Percentiles rank a stretch among this genome's conserved stretches.
These are phyloP conservation scores for Zootermopsis nevadensis DNA, from an alignment of 2,888 invertebrate species.

Conservation along the genomic window DNA sequence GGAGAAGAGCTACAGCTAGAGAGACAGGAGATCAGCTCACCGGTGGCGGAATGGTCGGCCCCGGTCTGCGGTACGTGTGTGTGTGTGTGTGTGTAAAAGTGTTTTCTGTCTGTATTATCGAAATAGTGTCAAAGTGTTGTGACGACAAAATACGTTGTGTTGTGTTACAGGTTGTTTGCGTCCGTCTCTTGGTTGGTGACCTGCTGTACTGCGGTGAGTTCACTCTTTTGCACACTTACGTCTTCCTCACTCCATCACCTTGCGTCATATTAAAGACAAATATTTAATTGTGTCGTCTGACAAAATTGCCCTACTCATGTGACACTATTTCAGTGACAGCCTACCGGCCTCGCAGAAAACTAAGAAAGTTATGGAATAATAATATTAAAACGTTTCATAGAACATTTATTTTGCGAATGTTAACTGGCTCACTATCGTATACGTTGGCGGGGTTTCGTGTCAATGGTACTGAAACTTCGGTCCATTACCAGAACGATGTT, in stretches of 20 bases:
- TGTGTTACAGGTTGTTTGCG: constrained; percentile 66
- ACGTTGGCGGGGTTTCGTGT: too few relatives aligned
- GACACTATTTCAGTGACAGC: too few relatives aligned
- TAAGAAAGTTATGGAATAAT: too few relatives aligned
- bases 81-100: background rate
- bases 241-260: background rate
- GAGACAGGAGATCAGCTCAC: background rate
- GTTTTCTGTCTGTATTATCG: background rate
- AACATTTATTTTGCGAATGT: too few relatives aligned
- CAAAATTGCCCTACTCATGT: too few relatives aligned
- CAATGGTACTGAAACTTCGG: too few relatives aligned
- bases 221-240: background rate
- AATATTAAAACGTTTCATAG: too few relatives aligned
- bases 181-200: constrained; percentile 64
- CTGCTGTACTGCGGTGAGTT: constrained; percentile 66
- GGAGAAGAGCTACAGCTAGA: background rate
- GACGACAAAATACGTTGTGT: constrained; percentile 44
- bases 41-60: constrained; percentile 25
- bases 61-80: constrained; percentile 25
- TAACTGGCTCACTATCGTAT: too few relatives aligned
- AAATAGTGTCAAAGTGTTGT: background rate
- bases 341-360: too few relatives aligned
- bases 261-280: too few relatives aligned
- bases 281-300: too few relatives aligned
- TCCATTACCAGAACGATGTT: too few relatives aligned